Base-by-base conservation (phyloP, 2,797 vertebrate genomes). In the Eulemur mongoz region DNA sequence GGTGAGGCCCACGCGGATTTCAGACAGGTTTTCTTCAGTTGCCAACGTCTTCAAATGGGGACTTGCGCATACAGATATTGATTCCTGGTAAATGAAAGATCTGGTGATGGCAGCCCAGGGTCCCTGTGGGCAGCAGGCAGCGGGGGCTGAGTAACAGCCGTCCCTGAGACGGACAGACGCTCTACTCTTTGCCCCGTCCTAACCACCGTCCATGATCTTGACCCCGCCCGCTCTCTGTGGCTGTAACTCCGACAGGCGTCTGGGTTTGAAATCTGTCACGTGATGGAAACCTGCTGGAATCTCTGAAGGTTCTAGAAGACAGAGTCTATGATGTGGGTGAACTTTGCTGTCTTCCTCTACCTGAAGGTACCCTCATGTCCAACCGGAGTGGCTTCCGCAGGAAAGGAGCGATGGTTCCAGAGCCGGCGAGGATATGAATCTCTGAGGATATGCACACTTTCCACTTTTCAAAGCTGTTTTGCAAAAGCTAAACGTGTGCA, bases 211-310 rank as follows among this genome's bases (percentile, higher is more conserved):
- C 18, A 14, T 38, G 72, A 27, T 18, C 23, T 30, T 63, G 35
- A 32, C 40, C 5, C 10, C 0, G 15, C 11, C 23, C 22, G 23
- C 23, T 5, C 8, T 38, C 23, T 7, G 48, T 18, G 11, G 72
- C 0, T 4, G 17, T 50, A 22, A 50, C n/a, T 38, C 18, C 45
- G 2, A 11, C 38, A 23, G 54, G 22, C 0, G 0, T 12, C 15
- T 35, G 10, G 27, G 54, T 48, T 18, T 27, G 15, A n/a, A 27
- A 57, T 48, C n/a, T 63, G 25, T 27, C 32, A 6, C 17, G 12
- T n/a, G 63, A 38, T 45, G 40, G 43, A 23, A 18, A 27, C 23
- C 23, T 1, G 10, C 32, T 4, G 5, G 73, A 15, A 65, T 13
- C 45, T 52, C 57, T 50, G 72, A 65, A 23, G 45, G 57, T 63